Base-by-base conservation (phyloP, 2,888 invertebrate species). In the Drosophila gaucha region DNA sequence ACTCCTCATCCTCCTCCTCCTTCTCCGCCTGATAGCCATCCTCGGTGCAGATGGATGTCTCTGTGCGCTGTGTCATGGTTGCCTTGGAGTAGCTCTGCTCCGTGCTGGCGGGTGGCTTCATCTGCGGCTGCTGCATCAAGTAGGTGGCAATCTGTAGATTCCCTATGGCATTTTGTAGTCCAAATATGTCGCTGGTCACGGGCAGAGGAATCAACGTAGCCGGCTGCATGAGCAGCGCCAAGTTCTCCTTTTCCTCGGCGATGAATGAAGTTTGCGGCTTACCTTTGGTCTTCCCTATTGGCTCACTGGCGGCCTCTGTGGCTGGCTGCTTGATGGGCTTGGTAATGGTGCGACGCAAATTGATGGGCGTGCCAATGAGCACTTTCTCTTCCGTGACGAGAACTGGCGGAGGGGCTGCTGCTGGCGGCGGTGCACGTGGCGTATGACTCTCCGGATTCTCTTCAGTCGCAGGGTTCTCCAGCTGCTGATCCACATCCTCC, bases 321-420 rank as follows among this genome's bases (percentile, higher is more conserved):
- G 65, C 4, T 6, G 83, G 62, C 8, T 69, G 64, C 22, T 69
- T 67, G 12, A 82, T 74, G n/a, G 90, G 85, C 71, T 90, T 92
- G 69, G 69, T 91, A 70, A 89, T 73, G 30, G 79, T 84, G 46
- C 86, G 89, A 4, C 91, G 78, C 4, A 86, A 86, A 78, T 89
- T 92, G 35, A 91, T 92, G 57, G 90, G 93, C 46, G 90, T 91
- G 41, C 90, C 92, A 59, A 91, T 92, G 49, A 90, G 83, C 36
- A 91, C 90, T 70, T 85, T 92, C 59, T 91, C 91, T 41, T 90
- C 91, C 0, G 66, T 56, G 16, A 85, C 26, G 1, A 52, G 52
- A 6, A 41, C 38, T 2, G 30, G 66, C 38, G 3, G 49, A 12
- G 26, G 2, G 2, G 44, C 20, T 33, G 63, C 14, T 10, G 41